Base-by-base conservation (phyloP, 2,113 vertebrate genomes). In the Melanerpes aurifrons region DNA sequence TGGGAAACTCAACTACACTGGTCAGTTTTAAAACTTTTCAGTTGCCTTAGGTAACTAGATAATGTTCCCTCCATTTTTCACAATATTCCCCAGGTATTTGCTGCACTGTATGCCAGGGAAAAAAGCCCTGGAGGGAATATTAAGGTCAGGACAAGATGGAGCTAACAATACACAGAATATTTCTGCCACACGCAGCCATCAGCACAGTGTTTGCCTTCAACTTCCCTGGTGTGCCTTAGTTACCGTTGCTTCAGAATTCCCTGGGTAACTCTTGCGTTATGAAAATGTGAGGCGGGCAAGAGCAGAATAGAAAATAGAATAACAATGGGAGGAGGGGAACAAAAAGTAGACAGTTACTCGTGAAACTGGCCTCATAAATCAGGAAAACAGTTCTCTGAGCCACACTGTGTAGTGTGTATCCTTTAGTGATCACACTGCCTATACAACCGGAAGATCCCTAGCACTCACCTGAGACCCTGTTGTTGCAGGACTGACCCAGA, bases 11-110 rank as follows among this genome's bases (percentile, higher is more conserved):
- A 70, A 48, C 82, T 75, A 83, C 7, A 5, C 62, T 58, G 91
- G 82, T 68, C 90, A 90, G 69, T 88, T 91, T 91, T 80, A 90
- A 96, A 95, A 94, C 82, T 94, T 93, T 92, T 94, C 87, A 75
- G 58, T 94, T 96, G 87, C 95, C 94, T 95, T 91, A 96, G 95
- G 96, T 96, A 79, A 94, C 89, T 88, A 84, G 94, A 91, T 94
- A 81, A 95, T 96, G 82, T 93, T 96, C 79, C 78, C 54, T 89
- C 7, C 58, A 47, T 67, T 63, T 77, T 66, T 13, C 47, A 0
- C 76, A 66, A 16, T 91, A 91, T 95, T 94, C 95, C 93, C 94
- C 66, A 81, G 91, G 80, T 80, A 94, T 86, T 91, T 91, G 80
- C 82, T 84, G 48, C n/a, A 32, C 22, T 64, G n/a, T 59, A 58